A percentile compares a stretch with the other conserved stretches of the same genome.
Conservation (phyloP, 1,140 invertebrate species). For the Bombus huntii region DNA sequence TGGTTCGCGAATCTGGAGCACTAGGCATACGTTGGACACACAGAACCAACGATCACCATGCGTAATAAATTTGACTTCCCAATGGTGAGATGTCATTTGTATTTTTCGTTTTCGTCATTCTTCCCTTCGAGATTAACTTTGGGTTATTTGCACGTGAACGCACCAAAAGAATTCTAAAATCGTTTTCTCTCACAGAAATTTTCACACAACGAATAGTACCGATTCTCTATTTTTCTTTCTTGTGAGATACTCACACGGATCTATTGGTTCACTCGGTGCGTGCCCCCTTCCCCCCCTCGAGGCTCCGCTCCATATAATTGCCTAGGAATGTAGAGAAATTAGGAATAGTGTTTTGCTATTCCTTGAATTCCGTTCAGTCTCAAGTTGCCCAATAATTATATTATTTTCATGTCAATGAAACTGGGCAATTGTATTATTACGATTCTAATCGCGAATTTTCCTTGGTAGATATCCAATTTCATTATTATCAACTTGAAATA, state of each 20-base stretch:
- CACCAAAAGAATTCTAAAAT: not conserved
- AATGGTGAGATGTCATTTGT: not conserved
- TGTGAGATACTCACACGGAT: not conserved
- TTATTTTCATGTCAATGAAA: not conserved
- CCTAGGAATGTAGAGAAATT: conserved; percentile 9
- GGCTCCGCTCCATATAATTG: not conserved
- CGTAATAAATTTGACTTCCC: conserved; percentile 21
- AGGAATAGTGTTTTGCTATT: conserved; percentile 2
- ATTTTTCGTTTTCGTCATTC: not conserved
- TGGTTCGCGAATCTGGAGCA: conserved; percentile 67
- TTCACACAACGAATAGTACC: not conserved
- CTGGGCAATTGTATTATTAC: not conserved
- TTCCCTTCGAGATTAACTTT: too few species aligned
- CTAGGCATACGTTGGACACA: conserved; percentile 35
- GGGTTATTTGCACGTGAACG: not conserved
- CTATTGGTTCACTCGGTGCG: not conserved
- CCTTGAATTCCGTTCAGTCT: conserved; percentile 1
- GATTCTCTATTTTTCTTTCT: not conserved
- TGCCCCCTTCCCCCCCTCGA: not conserved
- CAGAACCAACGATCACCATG: conserved; percentile 9
- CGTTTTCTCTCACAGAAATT: not conserved
- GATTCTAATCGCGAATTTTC: not conserved
- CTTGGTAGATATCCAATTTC: not conserved
- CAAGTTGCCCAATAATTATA: not conserved
- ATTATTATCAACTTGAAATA: not conserved